Evolutionary conservation across 2,888 invertebrate genomes (phyloP).

Genomic region (Ichneumoninae sp.): DNA sequence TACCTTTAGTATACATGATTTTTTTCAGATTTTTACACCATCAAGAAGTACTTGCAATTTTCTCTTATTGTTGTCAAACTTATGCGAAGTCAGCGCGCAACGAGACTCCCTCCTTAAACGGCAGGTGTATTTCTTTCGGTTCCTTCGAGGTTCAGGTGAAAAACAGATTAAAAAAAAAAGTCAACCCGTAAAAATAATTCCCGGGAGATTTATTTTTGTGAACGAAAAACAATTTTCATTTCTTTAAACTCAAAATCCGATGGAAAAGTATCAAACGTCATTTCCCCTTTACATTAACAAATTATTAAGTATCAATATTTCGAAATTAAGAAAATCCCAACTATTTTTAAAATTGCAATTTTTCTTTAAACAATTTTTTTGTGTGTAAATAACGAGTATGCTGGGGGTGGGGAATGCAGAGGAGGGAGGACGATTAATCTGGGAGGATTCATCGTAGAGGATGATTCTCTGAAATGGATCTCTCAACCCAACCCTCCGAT

Average conservation of each 20-base stretch:
- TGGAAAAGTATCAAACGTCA: background rate
- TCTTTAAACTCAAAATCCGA: background rate
- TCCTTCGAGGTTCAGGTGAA: background rate
- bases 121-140: background rate
- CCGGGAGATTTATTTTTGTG: background rate
- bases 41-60: no score
- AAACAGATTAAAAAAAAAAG: background rate
- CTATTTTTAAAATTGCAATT: background rate
- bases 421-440: constrained; percentile 11
- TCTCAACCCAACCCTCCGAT: constrained; percentile 45
- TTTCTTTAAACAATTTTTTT: background rate
- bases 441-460: constrained; percentile 24
- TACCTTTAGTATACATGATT: no score
- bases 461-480: constrained; percentile 37
- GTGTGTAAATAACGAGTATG: background rate
- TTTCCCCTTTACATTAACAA: background rate
- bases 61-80: no score
- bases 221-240: background rate
- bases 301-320: background rate
- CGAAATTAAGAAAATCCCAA: background rate
- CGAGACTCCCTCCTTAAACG: no score
- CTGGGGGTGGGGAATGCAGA: background rate
- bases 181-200: background rate
- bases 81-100: no score
- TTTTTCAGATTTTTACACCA: no score